Evolutionary conservation across 2,797 vertebrate species (phyloP), one percentile per base, ranked within the genome.

Genomic region (Pterois miles): DNA sequence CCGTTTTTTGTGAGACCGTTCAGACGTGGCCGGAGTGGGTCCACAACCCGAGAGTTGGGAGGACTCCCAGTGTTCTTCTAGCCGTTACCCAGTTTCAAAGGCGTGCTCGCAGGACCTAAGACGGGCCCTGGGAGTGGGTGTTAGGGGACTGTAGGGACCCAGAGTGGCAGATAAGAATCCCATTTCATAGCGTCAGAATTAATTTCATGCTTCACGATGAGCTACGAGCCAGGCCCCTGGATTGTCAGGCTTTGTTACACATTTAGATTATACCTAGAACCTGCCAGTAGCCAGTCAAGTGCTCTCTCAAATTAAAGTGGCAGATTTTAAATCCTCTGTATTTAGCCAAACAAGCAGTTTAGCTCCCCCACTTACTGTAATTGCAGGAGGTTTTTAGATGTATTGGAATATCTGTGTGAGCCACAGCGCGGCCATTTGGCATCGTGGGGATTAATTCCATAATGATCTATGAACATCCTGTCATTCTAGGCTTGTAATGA

Each of bases 301-400:
- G 82, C 86, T 91, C 89, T 86, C 85, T 92, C 84, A 91, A 92
- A 94, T 95, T 91, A 93, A 94, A 94, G 90, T 89, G 85, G 83
- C 88, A 89, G 76, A 91, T 92, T 94, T 63, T 76, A 93, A 94
- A 93, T 95, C 93, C 92, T 85, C 82, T 77, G 87, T 91, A 85
- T 95, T 93, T 90, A 92, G 81, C 92, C 88, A 94, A 94, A 94
- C 90, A 93, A 93, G 90, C 93, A 92, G 86, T 93, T 93, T 91
- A 88, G 76, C 85, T 76, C 84, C 8, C 79, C 82, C 84, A 94
- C 91, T 93, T 93, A 91, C 78, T 83, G 76, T 94, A 94, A 95
- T 94, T 94, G 89, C 87, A 64, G 64, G 78, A 85, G 90, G 69
- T 88, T 93, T 93, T 93, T 84, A 92, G 84, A 88, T 91, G 46